Percentiles rank a stretch among this genome's conserved stretches.
These are phyloP conservation scores for Cirrhinus molitorella DNA, from an alignment of 2,797 vertebrate species.

Conservation along the genomic window DNA sequence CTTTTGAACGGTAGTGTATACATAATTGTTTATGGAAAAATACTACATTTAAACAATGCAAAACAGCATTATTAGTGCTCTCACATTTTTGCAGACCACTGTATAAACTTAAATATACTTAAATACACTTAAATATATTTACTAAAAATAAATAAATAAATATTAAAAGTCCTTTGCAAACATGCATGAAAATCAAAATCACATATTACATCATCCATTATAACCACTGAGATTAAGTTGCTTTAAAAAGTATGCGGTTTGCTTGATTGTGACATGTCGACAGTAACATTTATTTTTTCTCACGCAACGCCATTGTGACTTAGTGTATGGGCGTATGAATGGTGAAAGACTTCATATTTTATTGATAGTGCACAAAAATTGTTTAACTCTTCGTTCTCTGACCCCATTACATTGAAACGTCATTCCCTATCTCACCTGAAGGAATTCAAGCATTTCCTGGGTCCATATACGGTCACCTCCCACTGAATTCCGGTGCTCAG, in stretches of 20 bases:
- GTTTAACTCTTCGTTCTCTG: conserved; percentile 39
- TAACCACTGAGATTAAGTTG: neutral
- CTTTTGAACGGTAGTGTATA: neutral
- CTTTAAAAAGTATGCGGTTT: neutral
- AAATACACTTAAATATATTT: too few species aligned
- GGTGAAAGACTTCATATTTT: conserved; percentile 49
- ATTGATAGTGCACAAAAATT: conserved; percentile 47
- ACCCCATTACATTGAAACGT: conserved; percentile 58
- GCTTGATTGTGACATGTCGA: neutral
- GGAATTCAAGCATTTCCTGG: conserved; percentile 78
- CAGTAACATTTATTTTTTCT: conserved; percentile 1
- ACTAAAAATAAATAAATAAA: too few species aligned
- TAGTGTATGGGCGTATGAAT: conserved; percentile 3
- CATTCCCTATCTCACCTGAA: conserved; percentile 66
- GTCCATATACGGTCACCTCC: conserved; percentile 77
- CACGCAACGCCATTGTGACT: conserved; percentile 31
- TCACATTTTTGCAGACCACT: neutral
- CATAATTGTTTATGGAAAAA: neutral
- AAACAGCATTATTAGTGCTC: neutral
- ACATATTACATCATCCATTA: neutral
- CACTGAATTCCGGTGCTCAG: conserved; percentile 46
- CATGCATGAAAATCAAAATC: neutral
- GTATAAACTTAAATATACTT: too few species aligned
- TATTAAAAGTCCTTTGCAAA: neutral
- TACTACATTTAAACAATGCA: neutral